Percentiles rank a stretch among this genome's conserved stretches.
Evolutionary conservation across 2,113 vertebrate genomes (phyloP).

Genomic region (Oreochromis aureus): DNA sequence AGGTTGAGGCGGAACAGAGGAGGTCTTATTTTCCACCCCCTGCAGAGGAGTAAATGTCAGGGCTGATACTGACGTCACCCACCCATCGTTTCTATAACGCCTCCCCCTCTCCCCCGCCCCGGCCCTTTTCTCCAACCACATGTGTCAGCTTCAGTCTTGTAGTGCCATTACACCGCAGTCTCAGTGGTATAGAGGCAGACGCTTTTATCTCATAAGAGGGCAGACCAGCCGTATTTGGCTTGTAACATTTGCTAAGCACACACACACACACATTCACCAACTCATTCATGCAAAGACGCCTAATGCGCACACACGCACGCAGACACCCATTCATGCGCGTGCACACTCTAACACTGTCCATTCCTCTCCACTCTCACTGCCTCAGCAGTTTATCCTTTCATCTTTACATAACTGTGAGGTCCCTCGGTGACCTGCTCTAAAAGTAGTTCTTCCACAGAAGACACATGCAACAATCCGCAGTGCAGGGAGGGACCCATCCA

Average conservation of each 20-base stretch:
- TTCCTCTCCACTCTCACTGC: conserved; percentile 31
- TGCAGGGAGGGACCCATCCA: conserved; percentile 14
- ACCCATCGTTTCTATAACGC: neutral
- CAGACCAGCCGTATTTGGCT: conserved; percentile 57
- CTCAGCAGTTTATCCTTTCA: conserved; percentile 62
- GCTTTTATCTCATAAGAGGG: conserved; percentile 69
- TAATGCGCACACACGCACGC: neutral
- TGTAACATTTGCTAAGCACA: conserved; percentile 43
- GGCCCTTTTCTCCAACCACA: conserved; percentile 23
- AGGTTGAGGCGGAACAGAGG: neutral
- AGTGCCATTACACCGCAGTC: conserved; percentile 52
- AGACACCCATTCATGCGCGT: neutral
- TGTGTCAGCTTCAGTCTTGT: conserved; percentile 45
- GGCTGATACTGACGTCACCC: conserved; percentile 11
- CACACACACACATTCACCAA: neutral
- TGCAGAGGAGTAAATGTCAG: conserved; percentile 28
- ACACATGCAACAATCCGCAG: conserved; percentile 16
- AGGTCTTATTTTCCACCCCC: neutral
- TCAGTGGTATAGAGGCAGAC: conserved; percentile 44
- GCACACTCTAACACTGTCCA: conserved; percentile 27
- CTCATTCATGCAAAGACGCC: neutral
- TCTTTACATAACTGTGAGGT: conserved; percentile 53
- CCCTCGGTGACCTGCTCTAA: conserved; percentile 29
- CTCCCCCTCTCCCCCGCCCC: neutral
- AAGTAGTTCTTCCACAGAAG: conserved; percentile 11